phyloP scores from a whole-genome alignment of 2,797 vertebrate species.

The Poeciliopsis turneri region DNA sequence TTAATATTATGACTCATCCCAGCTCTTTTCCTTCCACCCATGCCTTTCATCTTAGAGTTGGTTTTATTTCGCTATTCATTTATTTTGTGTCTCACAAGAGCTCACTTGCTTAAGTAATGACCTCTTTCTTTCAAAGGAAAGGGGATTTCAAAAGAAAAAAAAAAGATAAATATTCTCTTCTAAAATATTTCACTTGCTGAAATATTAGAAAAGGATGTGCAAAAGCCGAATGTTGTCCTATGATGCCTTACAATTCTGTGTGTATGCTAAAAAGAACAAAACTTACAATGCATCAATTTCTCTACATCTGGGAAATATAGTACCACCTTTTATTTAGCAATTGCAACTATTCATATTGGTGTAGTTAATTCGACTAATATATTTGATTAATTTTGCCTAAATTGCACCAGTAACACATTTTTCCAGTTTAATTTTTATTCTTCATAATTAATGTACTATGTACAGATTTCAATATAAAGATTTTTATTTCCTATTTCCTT shows the following conservation, averaged over 20 bases:
- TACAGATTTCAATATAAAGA: background rate
- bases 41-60: slow-evolving; percentile 61
- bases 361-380: background rate
- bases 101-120: slow-evolving; percentile 54
- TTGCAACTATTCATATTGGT: background rate
- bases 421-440: background rate
- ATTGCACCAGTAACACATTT: background rate
- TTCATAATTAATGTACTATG: background rate
- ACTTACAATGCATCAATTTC: background rate
- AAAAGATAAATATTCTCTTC: slow-evolving; percentile 17
- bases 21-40: slow-evolving; percentile 33
- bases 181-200: slow-evolving; percentile 39
- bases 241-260: slow-evolving; percentile 20
- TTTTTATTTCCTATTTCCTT: background rate
- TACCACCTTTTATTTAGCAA: background rate
- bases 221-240: slow-evolving; percentile 36
- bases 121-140: slow-evolving; percentile 67
- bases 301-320: background rate
- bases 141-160: slow-evolving; percentile 30
- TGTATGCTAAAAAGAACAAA: slow-evolving; percentile 33
- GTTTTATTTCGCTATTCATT: slow-evolving; percentile 68
- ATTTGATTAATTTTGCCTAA: background rate
- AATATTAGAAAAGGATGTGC: slow-evolving; percentile 51
- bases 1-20: slow-evolving; percentile 63
- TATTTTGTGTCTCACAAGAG: slow-evolving; percentile 48